phyloP scores from a whole-genome alignment of 2,888 invertebrate genomes.

The Meghimatium bilineatum region DNA sequence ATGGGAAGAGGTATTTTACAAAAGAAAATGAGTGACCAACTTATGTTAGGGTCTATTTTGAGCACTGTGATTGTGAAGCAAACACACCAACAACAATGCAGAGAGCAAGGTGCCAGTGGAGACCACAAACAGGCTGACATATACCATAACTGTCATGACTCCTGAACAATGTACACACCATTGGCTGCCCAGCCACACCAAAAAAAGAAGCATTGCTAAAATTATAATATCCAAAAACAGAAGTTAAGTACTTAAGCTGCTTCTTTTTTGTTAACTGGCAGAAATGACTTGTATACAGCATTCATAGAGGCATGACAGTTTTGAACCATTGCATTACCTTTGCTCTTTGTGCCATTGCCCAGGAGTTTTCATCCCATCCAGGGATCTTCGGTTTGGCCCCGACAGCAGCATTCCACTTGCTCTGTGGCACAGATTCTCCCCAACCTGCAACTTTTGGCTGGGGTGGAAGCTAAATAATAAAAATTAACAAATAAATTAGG shows the following conservation, averaged over 20 bases:
- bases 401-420: slow-evolving; percentile 67
- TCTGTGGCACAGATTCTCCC: slow-evolving; percentile 59
- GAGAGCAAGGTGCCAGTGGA: slow-evolving; percentile 36
- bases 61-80: slow-evolving; percentile 39
- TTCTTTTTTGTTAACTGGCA: neutral
- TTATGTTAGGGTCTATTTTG: neutral
- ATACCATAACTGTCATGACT: neutral
- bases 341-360: slow-evolving; percentile 44
- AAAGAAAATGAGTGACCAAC: neutral
- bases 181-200: neutral
- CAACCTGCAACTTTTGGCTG: slow-evolving; percentile 65
- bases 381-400: slow-evolving; percentile 66
- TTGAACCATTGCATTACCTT: slow-evolving; percentile 24
- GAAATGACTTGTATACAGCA: neutral
- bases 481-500: no score
- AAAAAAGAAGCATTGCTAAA: neutral
- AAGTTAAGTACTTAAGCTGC: neutral
- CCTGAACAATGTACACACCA: neutral
- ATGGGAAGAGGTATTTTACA: neutral
- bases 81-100: slow-evolving; percentile 41
- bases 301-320: slow-evolving; percentile 6
- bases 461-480: slow-evolving; percentile 25
- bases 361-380: slow-evolving; percentile 55
- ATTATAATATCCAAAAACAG: neutral
- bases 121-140: slow-evolving; percentile 4